These are phyloP conservation scores for Graptemys geographica DNA, from an alignment of 2,797 vertebrate genomes.

Conservation along the genomic window DNA sequence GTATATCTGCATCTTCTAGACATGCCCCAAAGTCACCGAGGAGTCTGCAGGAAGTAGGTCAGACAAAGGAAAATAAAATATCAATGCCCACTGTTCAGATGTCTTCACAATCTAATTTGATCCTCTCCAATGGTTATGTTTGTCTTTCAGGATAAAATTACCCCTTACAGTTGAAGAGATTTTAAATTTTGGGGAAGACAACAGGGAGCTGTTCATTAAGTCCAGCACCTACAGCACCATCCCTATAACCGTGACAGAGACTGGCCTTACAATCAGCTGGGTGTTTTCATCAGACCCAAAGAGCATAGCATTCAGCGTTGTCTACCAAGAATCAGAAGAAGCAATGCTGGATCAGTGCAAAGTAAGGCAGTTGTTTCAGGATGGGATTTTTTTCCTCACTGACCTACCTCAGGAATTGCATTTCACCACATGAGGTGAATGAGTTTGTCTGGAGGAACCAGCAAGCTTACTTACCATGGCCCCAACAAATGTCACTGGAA, in stretches of 20 bases:
- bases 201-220: slow-evolving; percentile 91
- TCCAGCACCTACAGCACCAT: slow-evolving; percentile 93
- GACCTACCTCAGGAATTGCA: background rate
- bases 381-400: background rate
- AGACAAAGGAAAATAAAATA: slow-evolving; percentile 7
- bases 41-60: background rate
- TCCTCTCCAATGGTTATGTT: background rate
- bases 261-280: slow-evolving; percentile 91
- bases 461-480: background rate
- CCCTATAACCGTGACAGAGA: slow-evolving; percentile 83
- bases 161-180: slow-evolving; percentile 90
- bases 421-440: background rate
- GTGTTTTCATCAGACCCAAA: slow-evolving; percentile 96
- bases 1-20: background rate
- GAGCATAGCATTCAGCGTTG: slow-evolving; percentile 94
- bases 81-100: background rate
- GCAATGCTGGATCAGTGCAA: slow-evolving; percentile 89
- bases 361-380: slow-evolving; percentile 77
- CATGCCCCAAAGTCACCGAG: background rate
- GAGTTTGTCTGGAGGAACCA: background rate
- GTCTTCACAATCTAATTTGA: background rate
- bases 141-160: slow-evolving; percentile 82
- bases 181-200: slow-evolving; percentile 87
- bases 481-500: background rate
- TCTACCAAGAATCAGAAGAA: slow-evolving; percentile 87